These are phyloP conservation scores for Acrobasis repandana DNA, from an alignment of 2,888 invertebrate genomes.

Conservation along the genomic window DNA sequence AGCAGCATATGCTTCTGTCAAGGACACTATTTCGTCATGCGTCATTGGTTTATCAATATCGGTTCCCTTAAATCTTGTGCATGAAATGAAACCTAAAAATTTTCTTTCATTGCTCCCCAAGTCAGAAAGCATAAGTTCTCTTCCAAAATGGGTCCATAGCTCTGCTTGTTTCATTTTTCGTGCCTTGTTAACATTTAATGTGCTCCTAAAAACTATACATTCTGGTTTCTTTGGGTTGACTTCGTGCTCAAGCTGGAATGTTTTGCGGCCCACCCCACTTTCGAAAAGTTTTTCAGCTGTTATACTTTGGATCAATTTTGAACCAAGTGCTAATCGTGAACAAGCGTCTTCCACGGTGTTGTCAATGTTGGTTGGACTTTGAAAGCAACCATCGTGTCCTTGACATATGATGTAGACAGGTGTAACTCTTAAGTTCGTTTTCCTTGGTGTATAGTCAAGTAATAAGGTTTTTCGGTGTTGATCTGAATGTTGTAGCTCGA, in stretches of 20 bases:
- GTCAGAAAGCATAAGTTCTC: conserved; percentile 90
- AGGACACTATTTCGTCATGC: conserved; percentile 86
- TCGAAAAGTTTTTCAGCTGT: conserved; percentile 94
- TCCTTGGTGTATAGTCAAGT: conserved; percentile 82
- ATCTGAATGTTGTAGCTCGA: conserved; percentile 83
- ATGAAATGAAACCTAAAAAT: conserved; percentile 94
- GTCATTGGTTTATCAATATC: conserved; percentile 84
- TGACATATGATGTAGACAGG: conserved; percentile 93
- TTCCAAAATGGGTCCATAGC: conserved; percentile 92
- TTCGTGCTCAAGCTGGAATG: conserved; percentile 90
- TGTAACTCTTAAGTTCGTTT: conserved; percentile 85
- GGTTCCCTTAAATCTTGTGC: conserved; percentile 89
- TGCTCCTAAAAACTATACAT: conserved; percentile 89
- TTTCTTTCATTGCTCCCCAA: conserved; percentile 87
- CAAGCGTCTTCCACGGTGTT: conserved; percentile 88
- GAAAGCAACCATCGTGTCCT: conserved; percentile 90
- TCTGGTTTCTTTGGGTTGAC: conserved; percentile 80
- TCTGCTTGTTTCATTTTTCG: conserved; percentile 89
- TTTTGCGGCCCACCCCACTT: conserved; percentile 89
- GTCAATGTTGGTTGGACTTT: conserved; percentile 85
- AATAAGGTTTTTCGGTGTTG: conserved; percentile 68
- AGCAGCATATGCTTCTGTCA: conserved; percentile 93
- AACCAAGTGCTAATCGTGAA: conserved; percentile 88
- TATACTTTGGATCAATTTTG: conserved; percentile 92
- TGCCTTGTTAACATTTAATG: conserved; percentile 87